Conservation (phyloP, 2,797 vertebrate genomes). For the Silurus aristotelis region DNA sequence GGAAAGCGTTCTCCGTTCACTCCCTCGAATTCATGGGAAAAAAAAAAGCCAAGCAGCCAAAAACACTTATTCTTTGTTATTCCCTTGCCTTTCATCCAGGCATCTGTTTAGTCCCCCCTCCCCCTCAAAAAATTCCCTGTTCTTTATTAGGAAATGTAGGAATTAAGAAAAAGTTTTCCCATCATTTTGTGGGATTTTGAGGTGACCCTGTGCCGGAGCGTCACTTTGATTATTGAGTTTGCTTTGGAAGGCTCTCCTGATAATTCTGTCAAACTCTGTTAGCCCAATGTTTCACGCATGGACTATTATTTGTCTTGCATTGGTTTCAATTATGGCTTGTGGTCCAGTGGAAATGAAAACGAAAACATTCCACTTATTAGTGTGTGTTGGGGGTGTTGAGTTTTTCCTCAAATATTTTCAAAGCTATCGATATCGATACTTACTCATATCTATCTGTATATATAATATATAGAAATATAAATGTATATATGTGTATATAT, state of each 20-base stretch:
- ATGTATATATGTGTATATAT: too few species aligned
- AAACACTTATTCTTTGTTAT: constrained; percentile 54
- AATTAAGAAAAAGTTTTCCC: constrained; percentile 26
- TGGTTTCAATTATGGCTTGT: constrained; percentile 32
- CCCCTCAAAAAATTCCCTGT: constrained; percentile 6
- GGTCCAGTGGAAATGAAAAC: constrained; percentile 24
- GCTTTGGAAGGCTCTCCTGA: constrained; percentile 26
- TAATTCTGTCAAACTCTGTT: constrained; percentile 11
- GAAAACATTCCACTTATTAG: constrained; percentile 1
- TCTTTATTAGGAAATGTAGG: constrained; percentile 41
- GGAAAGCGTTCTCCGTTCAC: constrained; percentile 44
- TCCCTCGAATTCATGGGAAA: constrained; percentile 41
- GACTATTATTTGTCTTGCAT: constrained; percentile 29
- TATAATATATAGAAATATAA: too few species aligned
- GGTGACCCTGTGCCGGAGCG: constrained; percentile 24
- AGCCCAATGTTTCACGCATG: constrained; percentile 26
- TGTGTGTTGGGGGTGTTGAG: not conserved
- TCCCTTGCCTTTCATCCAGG: constrained; percentile 46
- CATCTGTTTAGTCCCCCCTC: constrained; percentile 11
- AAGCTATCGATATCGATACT: not conserved
- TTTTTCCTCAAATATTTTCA: constrained; percentile 15
- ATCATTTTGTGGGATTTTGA: constrained; percentile 34
- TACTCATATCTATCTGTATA: not conserved
- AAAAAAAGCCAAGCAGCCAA: constrained; percentile 57
- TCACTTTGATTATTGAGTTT: constrained; percentile 13